Evolutionary conservation across 2,113 vertebrate species (phyloP).

Genomic region (Percina caprodes): DNA sequence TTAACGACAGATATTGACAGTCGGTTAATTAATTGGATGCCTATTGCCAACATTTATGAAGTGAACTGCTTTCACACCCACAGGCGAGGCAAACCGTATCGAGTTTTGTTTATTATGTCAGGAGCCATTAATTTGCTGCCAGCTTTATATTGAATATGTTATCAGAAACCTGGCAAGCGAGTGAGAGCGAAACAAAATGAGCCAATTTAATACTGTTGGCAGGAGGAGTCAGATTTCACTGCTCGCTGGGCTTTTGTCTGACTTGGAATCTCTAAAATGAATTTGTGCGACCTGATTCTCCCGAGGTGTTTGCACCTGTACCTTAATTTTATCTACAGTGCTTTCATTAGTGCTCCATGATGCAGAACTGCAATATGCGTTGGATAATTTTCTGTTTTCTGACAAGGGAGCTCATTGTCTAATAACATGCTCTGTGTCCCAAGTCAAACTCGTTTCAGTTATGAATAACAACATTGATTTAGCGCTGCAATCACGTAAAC

Average conservation of each 20-base stretch:
- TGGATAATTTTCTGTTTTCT: slow-evolving; percentile 56
- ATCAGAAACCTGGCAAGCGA: slow-evolving; percentile 68
- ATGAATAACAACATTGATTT: slow-evolving; percentile 26
- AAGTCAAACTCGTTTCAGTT: slow-evolving; percentile 3
- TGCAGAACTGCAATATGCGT: slow-evolving; percentile 58
- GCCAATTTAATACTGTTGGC: slow-evolving; percentile 75
- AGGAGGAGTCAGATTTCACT: slow-evolving; percentile 67
- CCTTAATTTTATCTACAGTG: slow-evolving; percentile 44
- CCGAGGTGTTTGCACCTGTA: slow-evolving; percentile 56
- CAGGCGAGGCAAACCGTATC: slow-evolving; percentile 63
- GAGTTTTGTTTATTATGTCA: slow-evolving; percentile 75
- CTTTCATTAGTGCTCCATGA: slow-evolving; percentile 56
- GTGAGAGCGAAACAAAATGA: slow-evolving; percentile 58
- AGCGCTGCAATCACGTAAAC: background rate
- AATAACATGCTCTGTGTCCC: slow-evolving; percentile 10
- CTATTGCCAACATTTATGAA: slow-evolving; percentile 59
- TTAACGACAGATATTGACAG: slow-evolving; percentile 60
- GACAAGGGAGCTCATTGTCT: slow-evolving; percentile 59
- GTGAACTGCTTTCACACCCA: slow-evolving; percentile 60
- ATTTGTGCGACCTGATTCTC: slow-evolving; percentile 59
- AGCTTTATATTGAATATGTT: slow-evolving; percentile 71
- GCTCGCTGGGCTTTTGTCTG: slow-evolving; percentile 59
- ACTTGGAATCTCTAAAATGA: slow-evolving; percentile 63
- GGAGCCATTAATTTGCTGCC: slow-evolving; percentile 74
- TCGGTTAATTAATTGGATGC: slow-evolving; percentile 59